Conservation (phyloP, 2,888 invertebrate species). For the Pilophorus perplexus region DNA sequence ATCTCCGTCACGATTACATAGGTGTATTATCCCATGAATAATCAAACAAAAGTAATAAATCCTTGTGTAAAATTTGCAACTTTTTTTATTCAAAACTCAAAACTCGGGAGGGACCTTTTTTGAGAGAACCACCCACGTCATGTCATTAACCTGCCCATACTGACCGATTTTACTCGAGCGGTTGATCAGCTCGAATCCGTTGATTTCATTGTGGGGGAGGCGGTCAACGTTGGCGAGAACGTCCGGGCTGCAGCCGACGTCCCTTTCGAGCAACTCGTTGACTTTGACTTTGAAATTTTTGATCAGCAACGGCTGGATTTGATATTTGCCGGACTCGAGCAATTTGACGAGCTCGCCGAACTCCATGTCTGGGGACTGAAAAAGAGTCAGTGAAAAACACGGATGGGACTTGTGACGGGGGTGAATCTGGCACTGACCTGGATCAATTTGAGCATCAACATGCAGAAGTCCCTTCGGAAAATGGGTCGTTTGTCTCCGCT, state of each 20-base stretch:
- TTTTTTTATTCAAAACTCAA: no score
- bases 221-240: slow-evolving; percentile 65
- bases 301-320: slow-evolving; percentile 59
- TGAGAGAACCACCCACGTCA: no score
- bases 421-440: no score
- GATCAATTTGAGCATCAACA: slow-evolving; percentile 73
- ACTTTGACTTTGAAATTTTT: slow-evolving; percentile 62
- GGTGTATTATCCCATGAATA: no score
- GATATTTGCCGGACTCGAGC: slow-evolving; percentile 63
- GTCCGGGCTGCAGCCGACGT: slow-evolving; percentile 59
- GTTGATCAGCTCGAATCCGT: slow-evolving; percentile 61
- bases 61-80: no score
- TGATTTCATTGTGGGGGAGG: slow-evolving; percentile 61
- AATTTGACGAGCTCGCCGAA: slow-evolving; percentile 65
- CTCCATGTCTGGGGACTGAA: slow-evolving; percentile 73
- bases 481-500: slow-evolving; percentile 53
- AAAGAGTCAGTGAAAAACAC: slow-evolving; percentile 47
- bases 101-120: no score
- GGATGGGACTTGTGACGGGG: slow-evolving; percentile 36
- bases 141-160: no score
- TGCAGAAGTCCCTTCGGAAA: slow-evolving; percentile 74
- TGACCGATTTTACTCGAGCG: slow-evolving; percentile 70
- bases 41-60: no score
- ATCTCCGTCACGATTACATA: no score
- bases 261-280: slow-evolving; percentile 59